phyloP scores from a whole-genome alignment of 2,797 vertebrate species.

The Halcyon chelicuti region DNA sequence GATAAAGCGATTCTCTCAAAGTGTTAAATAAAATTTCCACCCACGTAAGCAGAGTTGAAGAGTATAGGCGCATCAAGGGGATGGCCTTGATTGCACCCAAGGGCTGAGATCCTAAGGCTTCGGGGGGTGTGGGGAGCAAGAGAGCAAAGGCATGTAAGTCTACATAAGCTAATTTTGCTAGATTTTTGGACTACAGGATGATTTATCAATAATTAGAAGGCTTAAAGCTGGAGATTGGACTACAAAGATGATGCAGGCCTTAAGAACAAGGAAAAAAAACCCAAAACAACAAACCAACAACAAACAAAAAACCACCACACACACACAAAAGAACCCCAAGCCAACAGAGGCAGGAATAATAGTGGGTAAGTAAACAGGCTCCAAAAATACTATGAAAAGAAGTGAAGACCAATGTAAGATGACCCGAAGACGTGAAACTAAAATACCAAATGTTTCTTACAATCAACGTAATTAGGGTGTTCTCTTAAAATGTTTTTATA shows the following conservation, averaged over 20 bases:
- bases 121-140: not conserved
- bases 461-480: conserved; percentile 98
- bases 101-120: not conserved
- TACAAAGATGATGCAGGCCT: not conserved
- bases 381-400: not conserved
- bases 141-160: not conserved
- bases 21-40: not conserved
- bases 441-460: conserved; percentile 81
- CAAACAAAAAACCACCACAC: no score
- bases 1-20: not conserved
- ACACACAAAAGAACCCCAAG: no score
- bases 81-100: not conserved
- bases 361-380: not conserved
- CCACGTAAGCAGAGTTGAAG: not conserved
- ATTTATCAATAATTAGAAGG: not conserved
- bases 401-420: not conserved
- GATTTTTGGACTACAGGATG: not conserved
- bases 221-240: not conserved
- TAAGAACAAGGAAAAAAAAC: not conserved
- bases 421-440: not conserved
- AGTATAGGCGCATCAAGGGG: not conserved
- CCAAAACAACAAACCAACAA: not conserved
- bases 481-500: conserved; percentile 98
- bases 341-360: not conserved
- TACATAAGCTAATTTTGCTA: not conserved